These are phyloP conservation scores for Trypoxylus dichotomus DNA, from an alignment of 1,140 invertebrate species.

Conservation along the genomic window DNA sequence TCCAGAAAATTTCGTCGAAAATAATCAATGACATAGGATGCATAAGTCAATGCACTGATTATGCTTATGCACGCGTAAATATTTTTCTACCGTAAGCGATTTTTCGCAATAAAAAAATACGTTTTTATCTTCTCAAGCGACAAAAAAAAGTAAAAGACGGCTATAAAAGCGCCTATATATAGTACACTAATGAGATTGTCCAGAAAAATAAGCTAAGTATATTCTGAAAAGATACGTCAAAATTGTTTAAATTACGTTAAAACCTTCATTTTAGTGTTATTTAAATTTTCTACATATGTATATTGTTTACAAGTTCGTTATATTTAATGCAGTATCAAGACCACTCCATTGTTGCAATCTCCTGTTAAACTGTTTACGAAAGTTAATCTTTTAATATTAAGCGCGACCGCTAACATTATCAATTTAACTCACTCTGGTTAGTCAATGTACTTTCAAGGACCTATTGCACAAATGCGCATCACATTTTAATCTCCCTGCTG, in stretches of 20 bases:
- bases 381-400: neutral
- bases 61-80: neutral
- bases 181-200: neutral
- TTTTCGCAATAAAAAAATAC: constrained; percentile 1
- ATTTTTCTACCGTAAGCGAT: neutral
- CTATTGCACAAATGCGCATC: constrained; percentile 18
- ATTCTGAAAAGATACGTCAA: neutral
- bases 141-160: neutral
- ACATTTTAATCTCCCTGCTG: constrained; percentile 11
- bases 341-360: neutral
- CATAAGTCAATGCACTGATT: constrained; percentile 16
- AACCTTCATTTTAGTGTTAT: too few relatives aligned
- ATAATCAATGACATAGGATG: neutral
- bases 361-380: neutral
- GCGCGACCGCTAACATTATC: neutral
- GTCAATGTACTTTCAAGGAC: constrained; percentile 19
- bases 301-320: neutral
- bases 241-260: neutral
- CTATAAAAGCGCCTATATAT: neutral
- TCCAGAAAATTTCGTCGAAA: constrained; percentile 5
- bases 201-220: neutral
- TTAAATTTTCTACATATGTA: neutral
- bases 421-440: constrained; percentile 6
- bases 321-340: neutral
- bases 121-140: neutral